Evolutionary conservation across 2,113 vertebrate species (phyloP), one percentile per base, ranked within the genome.

Genomic region (Mesitornis unicolor): DNA sequence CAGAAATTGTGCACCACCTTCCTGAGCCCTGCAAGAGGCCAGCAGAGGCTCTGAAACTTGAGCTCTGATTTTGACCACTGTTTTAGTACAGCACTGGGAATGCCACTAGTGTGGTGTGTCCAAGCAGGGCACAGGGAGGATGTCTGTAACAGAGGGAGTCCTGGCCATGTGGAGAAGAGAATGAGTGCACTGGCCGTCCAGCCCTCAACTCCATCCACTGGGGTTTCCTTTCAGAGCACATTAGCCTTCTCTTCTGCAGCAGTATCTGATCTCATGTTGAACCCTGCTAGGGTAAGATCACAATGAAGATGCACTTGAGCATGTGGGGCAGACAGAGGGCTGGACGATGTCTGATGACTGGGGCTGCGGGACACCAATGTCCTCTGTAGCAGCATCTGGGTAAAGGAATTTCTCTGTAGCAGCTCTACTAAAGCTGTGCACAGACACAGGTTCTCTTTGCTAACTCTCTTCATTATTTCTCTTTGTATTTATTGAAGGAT

Each of bases 401-500:
- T 14, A 57, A 69, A 65, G 29, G 0, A 51, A 69, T 93, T 75
- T 86, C 31, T 83, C 28, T 6, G 4, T 14, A 69, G 15, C 8
- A 26, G 31, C 10, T 87, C 69, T 80, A 47, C n/a, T 1, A 1
- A 65, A 36, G 13, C 54, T 69, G 6, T 35, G 29, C 17, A n/a
- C 7, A 28, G 51, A 26, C 38, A 11, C 35, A 47, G 11, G 14
- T 59, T 86, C 47, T 7, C 13, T 90, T 86, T 69, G 17, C 33
- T 84, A 33, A 21, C 12, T 85, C 29, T 84, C 10, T 84, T 61
- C 1, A 1, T 53, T 80, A 42, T 61, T 83, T 95, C 19, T 79
- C 17, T 69, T 88, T 0, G 0, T 40, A 42, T 90, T 88, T 76
- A 26, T 40, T 1, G 1, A 64, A 87, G 36, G 21, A 4, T 59